Base-by-base conservation (phyloP, 2,888 invertebrate species). In the Caenorhabditis doughertyi region DNA sequence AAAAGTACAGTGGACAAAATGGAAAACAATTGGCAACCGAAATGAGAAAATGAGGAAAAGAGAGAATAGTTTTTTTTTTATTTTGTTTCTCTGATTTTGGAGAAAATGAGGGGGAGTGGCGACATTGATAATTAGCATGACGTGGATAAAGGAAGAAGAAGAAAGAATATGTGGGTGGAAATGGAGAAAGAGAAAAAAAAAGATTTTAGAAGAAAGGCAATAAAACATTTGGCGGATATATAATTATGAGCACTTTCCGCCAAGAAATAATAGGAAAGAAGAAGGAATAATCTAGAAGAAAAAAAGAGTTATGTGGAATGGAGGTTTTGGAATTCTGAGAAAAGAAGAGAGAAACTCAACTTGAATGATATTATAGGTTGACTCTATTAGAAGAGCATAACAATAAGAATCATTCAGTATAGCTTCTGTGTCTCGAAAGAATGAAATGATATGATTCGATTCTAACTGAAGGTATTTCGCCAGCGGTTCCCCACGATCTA, bases 141-240 rank as follows among this genome's bases (percentile, higher is more conserved):
- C 58, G 58, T 60, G 58, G n/a, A 51, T 23, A 11, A 42, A 18
- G 44, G 23, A 53, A 16, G 42, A 49, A 53, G 73, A 29, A 73
- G 55, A 73, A 51, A 55, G 73, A 21, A 73, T 32, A 74, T 29
- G 35, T 53, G 44, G 72, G 51, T 39, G 51, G 51, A 72, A 51
- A 51, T 35, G 35, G 44, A 23, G 39, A n/a, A 11, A 9, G 21
- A 56, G 16, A 25, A 56, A 39, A 23, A 39, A 29, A 21, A 56
- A 35, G 27, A 51, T 25, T 25, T 25, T 4, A 27, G n/a, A 49
- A 18, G 35, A 47, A 58, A 70, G 44, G 68, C 55, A 70, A 70
- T 68, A 68, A 68, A 68, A 68, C 55, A 44, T 47, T 44, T 11
- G 35, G 47, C 58, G 56, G 44, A 56, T 44, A 55, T 44, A 27